Evolutionary conservation across 2,797 vertebrate genomes (phyloP).

Genomic region (Hyperoplus lanceolatus): DNA sequence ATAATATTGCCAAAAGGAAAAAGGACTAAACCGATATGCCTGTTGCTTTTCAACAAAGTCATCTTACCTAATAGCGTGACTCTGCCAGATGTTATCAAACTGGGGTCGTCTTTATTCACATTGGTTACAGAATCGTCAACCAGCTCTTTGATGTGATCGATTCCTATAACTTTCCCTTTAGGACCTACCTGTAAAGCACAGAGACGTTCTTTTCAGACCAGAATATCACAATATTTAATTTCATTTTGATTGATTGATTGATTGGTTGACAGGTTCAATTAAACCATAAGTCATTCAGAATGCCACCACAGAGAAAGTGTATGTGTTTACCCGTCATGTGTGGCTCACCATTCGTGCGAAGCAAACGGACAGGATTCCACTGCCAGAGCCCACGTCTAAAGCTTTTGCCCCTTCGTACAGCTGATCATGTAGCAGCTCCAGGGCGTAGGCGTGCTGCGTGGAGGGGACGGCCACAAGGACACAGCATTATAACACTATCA

Average conservation of each 20-base stretch:
- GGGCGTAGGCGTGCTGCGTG: conserved; percentile 95
- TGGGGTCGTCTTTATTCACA: conserved; percentile 96
- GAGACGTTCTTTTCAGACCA: conserved; percentile 6
- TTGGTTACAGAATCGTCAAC: conserved; percentile 97
- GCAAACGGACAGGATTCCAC: conserved; percentile 96
- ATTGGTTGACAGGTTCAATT: background rate
- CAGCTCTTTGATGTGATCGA: conserved; percentile 99
- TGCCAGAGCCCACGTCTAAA: conserved; percentile 98
- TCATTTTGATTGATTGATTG: conserved; percentile 4
- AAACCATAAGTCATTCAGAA: conserved; percentile 2
- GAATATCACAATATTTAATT: conserved; percentile 8
- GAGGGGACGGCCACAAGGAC: conserved; percentile 23
- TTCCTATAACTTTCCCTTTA: conserved; percentile 97
- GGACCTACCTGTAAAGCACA: conserved; percentile 89
- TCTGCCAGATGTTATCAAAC: conserved; percentile 94
- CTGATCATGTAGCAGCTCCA: conserved; percentile 97
- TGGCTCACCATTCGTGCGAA: conserved; percentile 97
- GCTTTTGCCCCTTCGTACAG: conserved; percentile 97
- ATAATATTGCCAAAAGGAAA: background rate
- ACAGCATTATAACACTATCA: conserved; percentile 42
- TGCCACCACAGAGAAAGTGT: conserved; percentile 47
- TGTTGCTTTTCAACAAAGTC: background rate
- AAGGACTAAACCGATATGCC: background rate
- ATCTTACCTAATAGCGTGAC: conserved; percentile 92
- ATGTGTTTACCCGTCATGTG: conserved; percentile 59